Base-by-base conservation (phyloP, 2,888 invertebrate genomes). In the Phyllotreta striolata region DNA sequence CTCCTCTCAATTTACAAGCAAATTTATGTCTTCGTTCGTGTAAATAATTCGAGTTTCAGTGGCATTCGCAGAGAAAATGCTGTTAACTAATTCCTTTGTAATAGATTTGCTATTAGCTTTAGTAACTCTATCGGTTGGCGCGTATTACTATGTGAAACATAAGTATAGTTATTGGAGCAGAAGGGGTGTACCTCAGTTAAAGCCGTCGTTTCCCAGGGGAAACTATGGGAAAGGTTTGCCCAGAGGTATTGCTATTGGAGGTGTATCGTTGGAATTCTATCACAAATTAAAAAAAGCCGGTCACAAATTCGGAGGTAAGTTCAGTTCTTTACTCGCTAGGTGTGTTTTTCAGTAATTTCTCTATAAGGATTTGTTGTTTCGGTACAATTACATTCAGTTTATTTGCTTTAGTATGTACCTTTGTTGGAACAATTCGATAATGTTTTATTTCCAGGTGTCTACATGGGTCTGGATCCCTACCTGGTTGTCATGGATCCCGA, bases 401-500 rank as follows among this genome's bases (percentile, higher is more conserved):
- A n/a, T n/a, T n/a, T n/a, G 1, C 24, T 24, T 24, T 24, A 24
- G 24, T 24, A 24, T 1, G 24, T 24, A 24, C 24, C 24, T 24
- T 24, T 24, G n/a, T n/a, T n/a, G n/a, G 24, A 24, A 24, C 1
- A 24, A 24, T 24, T 24, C 24, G 1, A 24, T 24, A 24, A 24
- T 24, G 24, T 24, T 24, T 4, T 1, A 24, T 12, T 61, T 60
- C 4, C 37, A 68, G 68, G 68, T 2, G 66, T 68, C 6, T 68
- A 60, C 38, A 24, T 64, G 13, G 68, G 68, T 6, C 12, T 68
- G 7, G 57, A 70, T 13, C 77, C 77, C 1, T 55, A 66, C 8
- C 56, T 78, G n/a, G 60, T 78, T 0, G 14, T 77, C 1, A 34
- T 74, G 4, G 75, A 77, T 62, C 74, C 76, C 4, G 73, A 75